Percentiles rank a stretch among this genome's conserved stretches.
Evolutionary conservation across 2,797 vertebrate species (phyloP).

Genomic region (Ficedula albicollis): DNA sequence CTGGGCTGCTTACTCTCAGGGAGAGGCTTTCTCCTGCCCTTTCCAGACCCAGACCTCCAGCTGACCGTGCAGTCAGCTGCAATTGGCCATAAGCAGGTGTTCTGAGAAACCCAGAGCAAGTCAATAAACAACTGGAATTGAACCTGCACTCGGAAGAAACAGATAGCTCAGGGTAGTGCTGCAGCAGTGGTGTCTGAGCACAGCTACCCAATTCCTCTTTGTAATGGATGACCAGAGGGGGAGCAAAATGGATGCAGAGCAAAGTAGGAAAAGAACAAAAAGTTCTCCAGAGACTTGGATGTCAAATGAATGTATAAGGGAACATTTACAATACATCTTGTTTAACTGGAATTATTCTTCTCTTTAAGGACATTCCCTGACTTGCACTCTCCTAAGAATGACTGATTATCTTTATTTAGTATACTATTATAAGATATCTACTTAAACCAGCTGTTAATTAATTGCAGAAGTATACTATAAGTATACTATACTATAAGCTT

Average conservation of each 20-base stretch:
- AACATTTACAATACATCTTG: not conserved
- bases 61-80: not conserved
- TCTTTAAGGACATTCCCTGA: not conserved
- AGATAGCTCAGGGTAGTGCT: not conserved
- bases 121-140: constrained; percentile 18
- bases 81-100: not conserved
- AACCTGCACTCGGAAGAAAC: not conserved
- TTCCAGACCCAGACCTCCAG: not conserved
- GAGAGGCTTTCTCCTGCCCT: not conserved
- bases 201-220: not conserved
- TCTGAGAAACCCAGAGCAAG: not conserved
- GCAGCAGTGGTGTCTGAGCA: not conserved
- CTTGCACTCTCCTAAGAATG: not conserved
- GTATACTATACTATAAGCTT: too few relatives aligned
- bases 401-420: not conserved
- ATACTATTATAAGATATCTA: not conserved
- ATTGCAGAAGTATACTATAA: not conserved
- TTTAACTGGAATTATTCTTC: constrained; percentile 2
- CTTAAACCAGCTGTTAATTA: constrained; percentile 2
- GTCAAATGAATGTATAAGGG: not conserved
- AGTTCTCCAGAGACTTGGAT: not conserved
- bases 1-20: not conserved
- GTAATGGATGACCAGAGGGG: not conserved
- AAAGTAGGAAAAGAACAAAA: constrained; percentile 15
- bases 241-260: constrained; percentile 10